Percentiles rank a stretch among this genome's conserved stretches.
Conservation (phyloP, 2,797 vertebrate species). For the Podargus strigoides region DNA sequence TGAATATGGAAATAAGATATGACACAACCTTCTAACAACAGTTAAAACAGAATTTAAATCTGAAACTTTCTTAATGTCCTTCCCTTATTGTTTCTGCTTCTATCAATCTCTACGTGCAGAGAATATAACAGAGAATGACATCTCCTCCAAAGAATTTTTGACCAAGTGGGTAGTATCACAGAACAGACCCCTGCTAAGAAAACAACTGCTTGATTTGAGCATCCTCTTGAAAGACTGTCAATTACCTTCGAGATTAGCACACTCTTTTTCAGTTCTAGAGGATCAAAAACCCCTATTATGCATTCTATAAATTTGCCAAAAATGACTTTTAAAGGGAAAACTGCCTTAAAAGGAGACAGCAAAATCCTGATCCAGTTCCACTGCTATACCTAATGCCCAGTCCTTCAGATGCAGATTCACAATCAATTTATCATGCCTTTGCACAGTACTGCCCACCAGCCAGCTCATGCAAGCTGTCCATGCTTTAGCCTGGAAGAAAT, state of each 20-base stretch:
- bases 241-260: background rate
- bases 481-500: conserved; percentile 3
- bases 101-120: background rate
- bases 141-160: background rate
- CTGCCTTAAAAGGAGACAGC: background rate
- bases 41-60: background rate
- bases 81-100: background rate
- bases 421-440: background rate
- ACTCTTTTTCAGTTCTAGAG: background rate
- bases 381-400: background rate
- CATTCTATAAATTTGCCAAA: background rate
- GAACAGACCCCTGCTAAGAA: background rate
- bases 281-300: background rate
- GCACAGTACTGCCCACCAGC: background rate
- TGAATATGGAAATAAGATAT: conserved; percentile 10
- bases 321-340: background rate
- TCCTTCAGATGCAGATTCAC: background rate
- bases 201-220: background rate
- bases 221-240: background rate
- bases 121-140: background rate
- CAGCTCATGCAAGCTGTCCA: background rate
- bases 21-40: background rate
- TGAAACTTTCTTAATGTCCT: background rate
- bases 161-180: background rate
- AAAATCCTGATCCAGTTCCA: background rate